Evolutionary conservation across 2,113 vertebrate species (phyloP), one percentile per base, ranked within the genome.

Genomic region (Actenoides lindsayi): DNA sequence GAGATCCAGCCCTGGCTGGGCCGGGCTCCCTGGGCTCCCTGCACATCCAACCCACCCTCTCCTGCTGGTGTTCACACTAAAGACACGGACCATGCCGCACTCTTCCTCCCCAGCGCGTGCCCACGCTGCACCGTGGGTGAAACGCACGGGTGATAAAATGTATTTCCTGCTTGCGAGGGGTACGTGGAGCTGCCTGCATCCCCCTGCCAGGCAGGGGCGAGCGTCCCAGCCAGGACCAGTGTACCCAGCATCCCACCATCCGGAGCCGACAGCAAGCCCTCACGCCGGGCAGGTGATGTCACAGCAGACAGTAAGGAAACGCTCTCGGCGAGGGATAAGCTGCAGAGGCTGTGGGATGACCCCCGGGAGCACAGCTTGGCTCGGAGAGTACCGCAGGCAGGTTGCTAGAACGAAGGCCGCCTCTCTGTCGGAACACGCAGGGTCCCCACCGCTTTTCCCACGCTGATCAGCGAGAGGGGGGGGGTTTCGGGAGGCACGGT

Each of bases 391-490:
- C 67, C 12, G 1, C 48, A 48, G 62, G 8, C 90, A 59, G 64
- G 60, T 12, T 91, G 89, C 74, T 75, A 50, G 50, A 14, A 6
- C 24, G 3, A 5, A 69, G 13, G 17, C 80, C 50, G 50, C 50
- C 74, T 90, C 75, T 91, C 70, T 97, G 96, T 95, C 5, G 41
- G 81, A 76, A 96, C 96, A 77, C 0, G 95, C 95, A 96, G 96
- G 95, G 95, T 96, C 96, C 91, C 77, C 91, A n/a, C 46, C 1
- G 1, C 87, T 75, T 95, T 97, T 97, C 96, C 96, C 96, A 97
- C 95, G 91, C 93, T 78, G 95, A 65, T 41, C 42, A 2, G 60
- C 46, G 75, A 53, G 83, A 74, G 89, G 77, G n/a, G 77, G n/a
- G 96, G 95, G 95, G 93, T 94, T 96, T 96, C 81, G 84, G 83